Conservation (phyloP, 2,888 invertebrate genomes). For the Argynnis bischoffii region DNA sequence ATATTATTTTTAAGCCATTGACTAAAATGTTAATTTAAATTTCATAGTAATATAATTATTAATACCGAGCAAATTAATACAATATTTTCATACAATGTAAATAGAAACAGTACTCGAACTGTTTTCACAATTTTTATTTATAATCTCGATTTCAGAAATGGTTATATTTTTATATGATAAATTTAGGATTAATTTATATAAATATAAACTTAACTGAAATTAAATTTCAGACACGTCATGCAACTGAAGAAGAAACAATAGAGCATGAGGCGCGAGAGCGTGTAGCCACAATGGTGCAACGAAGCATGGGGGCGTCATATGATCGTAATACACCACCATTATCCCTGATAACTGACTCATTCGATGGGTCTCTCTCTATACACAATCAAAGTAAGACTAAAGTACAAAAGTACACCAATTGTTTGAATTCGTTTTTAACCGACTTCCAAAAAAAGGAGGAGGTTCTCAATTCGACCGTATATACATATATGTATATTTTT, state of each 20-base stretch:
- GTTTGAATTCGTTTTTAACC: no score
- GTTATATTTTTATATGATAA: neutral
- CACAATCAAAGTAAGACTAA: slow-evolving; percentile 7
- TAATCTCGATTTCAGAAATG: neutral
- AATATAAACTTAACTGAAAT: neutral
- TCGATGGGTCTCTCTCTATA: slow-evolving; percentile 1
- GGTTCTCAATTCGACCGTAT: no score
- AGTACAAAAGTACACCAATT: neutral
- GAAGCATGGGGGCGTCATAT: slow-evolving; percentile 52
- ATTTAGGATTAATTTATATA: neutral
- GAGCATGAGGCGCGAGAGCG: slow-evolving; percentile 64
- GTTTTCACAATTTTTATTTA: no score
- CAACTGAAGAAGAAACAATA: slow-evolving; percentile 52
- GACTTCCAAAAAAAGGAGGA: no score
- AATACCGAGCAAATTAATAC: no score
- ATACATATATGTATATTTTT: no score
- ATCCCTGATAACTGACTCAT: slow-evolving; percentile 53
- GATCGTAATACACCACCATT: slow-evolving; percentile 54
- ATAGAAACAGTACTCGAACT: no score
- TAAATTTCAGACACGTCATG: slow-evolving; percentile 18
- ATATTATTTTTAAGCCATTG: neutral
- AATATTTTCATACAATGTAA: no score
- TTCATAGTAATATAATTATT: neutral
- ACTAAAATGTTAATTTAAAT: neutral
- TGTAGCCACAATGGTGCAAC: slow-evolving; percentile 63